Base-by-base conservation (phyloP, 2,888 invertebrate genomes). In the Lysandra bellargus region DNA sequence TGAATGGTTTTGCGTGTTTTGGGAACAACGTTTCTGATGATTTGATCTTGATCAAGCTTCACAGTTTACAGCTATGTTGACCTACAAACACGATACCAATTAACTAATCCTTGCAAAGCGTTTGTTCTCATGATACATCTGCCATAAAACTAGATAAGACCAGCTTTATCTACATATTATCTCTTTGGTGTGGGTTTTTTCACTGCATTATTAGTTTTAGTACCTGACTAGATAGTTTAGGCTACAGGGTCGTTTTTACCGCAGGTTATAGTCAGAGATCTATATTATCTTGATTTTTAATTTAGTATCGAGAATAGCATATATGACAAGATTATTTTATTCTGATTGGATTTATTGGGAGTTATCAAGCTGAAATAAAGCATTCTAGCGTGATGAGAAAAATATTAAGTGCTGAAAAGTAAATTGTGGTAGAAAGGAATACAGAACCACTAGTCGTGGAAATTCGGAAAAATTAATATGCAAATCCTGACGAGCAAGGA, bases 101-200 rank as follows among this genome's bases (percentile, higher is more conserved):
- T 69, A 69, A 69, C 33, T 69, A 69, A 69, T 69, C 17, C 69
- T 69, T 12, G 30, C 69, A 69, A 69, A 69, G 33, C 69, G 33
- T 33, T 69, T 69, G 12, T 69, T 69, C 69, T 69, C 69, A 69
- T 69, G 14, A 33, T 14, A 33, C 69, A 37, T 33, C 69, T 69
- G 33, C 64, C 9, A 69, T 69, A 69, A 69, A 69, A 30, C 64
- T 23, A 69, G 64, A 69, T 69, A 69, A 69, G 64, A 69, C 64
- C 23, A 69, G 33, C 30, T 12, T 69, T 69, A 69, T 69, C 64
- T 69, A 69, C 2, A 49, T 57, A 57, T 4, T 0, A 23, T 23
- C 23, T 30, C 30, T 30, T 33, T 12, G 14, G 64, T 4, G 12
- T 69, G 30, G 30, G 64, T 12, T 69, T 69, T 61, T 69, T 4